Evolutionary conservation across 2,797 vertebrate genomes (phyloP).

Genomic region (Catostomus latipinnis): DNA sequence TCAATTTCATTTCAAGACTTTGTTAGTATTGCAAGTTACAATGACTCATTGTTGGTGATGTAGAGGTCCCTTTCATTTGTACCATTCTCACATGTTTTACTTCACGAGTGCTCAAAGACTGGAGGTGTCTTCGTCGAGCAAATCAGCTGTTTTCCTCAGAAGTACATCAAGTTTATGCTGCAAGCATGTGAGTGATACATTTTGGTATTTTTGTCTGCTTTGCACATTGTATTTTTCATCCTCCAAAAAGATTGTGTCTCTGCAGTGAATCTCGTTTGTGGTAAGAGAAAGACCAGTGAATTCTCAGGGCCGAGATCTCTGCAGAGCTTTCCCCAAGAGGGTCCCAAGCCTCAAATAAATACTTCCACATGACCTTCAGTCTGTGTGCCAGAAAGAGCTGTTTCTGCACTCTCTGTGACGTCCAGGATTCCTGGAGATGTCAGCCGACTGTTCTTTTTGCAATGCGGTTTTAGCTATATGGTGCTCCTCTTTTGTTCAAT

Average conservation of each 20-base stretch:
- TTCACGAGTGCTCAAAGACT: neutral
- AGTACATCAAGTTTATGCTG: neutral
- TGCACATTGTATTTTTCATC: conserved; percentile 26
- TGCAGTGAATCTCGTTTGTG: conserved; percentile 34
- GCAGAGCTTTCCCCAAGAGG: conserved; percentile 59
- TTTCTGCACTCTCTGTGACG: conserved; percentile 55
- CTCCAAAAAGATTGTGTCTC: conserved; percentile 10
- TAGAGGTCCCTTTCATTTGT: neutral
- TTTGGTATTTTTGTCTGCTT: conserved; percentile 30
- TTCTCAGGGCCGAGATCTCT: conserved; percentile 59
- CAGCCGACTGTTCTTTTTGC: conserved; percentile 38
- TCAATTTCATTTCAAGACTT: neutral
- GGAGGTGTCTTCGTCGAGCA: neutral
- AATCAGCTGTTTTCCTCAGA: conserved; percentile 11
- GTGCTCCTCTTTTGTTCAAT: conserved; percentile 28
- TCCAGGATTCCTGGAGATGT: conserved; percentile 51
- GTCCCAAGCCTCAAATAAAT: conserved; percentile 62
- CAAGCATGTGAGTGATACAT: neutral
- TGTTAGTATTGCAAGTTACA: neutral
- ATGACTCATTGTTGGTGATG: neutral
- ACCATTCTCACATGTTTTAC: neutral
- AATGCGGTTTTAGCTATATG: conserved; percentile 32
- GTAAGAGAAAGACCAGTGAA: conserved; percentile 49
- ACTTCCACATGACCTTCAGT: conserved; percentile 64
- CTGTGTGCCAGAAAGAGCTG: conserved; percentile 58